Evolutionary conservation across 1,140 invertebrate genomes (phyloP).

Genomic region (Zaprionus lachaisei): DNA sequence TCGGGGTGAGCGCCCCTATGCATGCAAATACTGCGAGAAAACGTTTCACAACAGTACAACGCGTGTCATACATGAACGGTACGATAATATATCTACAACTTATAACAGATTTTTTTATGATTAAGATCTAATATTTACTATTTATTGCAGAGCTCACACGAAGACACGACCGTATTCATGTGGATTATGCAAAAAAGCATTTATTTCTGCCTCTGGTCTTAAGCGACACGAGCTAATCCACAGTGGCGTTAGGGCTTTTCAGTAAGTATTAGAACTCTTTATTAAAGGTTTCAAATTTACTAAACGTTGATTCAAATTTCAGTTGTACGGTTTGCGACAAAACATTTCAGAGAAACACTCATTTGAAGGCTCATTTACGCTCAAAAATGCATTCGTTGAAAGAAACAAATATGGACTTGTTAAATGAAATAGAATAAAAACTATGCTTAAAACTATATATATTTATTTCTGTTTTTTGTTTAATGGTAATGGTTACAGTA

Average conservation of each 20-base stretch:
- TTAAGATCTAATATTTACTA: background rate
- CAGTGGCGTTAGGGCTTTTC: slow-evolving; percentile 51
- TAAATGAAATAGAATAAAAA: slow-evolving; percentile 9
- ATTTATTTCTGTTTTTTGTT: background rate
- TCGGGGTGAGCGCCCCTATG: slow-evolving; percentile 57
- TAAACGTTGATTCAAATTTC: background rate
- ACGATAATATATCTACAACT: background rate
- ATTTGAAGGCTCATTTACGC: slow-evolving; percentile 60
- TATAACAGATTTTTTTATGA: background rate
- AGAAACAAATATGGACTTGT: slow-evolving; percentile 12
- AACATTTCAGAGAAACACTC: slow-evolving; percentile 65
- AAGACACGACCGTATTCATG: slow-evolving; percentile 61
- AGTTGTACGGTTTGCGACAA: slow-evolving; percentile 60
- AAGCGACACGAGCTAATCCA: slow-evolving; percentile 66
- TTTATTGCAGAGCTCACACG: slow-evolving; percentile 49
- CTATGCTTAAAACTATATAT: background rate
- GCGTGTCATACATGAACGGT: slow-evolving; percentile 64
- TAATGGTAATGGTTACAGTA: background rate
- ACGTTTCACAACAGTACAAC: slow-evolving; percentile 67
- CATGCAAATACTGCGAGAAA: slow-evolving; percentile 59
- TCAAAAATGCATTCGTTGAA: slow-evolving; percentile 50
- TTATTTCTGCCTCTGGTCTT: slow-evolving; percentile 55
- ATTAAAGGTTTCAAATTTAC: background rate
- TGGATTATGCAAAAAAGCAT: slow-evolving; percentile 51
- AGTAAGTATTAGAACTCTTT: slow-evolving; percentile 41